These are phyloP conservation scores for Oplegnathus fasciatus DNA, from an alignment of 2,113 vertebrate species.

Conservation along the genomic window DNA sequence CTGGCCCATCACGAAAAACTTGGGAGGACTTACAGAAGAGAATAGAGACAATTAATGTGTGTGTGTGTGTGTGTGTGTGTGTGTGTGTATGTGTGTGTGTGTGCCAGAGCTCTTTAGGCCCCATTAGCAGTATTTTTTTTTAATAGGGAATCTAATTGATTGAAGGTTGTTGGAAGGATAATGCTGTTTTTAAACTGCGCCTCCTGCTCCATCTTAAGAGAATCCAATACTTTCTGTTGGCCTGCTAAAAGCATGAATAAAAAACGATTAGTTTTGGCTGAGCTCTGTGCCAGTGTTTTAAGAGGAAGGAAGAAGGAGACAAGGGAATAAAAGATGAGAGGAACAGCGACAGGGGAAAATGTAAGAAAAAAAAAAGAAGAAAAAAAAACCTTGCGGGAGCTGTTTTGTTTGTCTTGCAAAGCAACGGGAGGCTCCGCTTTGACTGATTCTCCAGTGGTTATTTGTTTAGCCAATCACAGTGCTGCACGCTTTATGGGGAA, in stretches of 20 bases:
- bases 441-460: constrained; percentile 45
- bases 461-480: constrained; percentile 28
- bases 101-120: constrained; percentile 61
- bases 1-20: constrained; percentile 15
- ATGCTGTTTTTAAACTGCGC: constrained; percentile 68
- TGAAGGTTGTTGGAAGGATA: constrained; percentile 81
- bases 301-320: constrained; percentile 24
- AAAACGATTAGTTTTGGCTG: constrained; percentile 67
- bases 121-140: constrained; percentile 65
- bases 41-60: constrained; percentile 21
- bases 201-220: constrained; percentile 62
- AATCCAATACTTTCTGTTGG: constrained; percentile 67
- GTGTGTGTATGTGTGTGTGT: constrained; percentile 36
- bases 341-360: constrained; percentile 1
- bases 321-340: constrained; percentile 53
- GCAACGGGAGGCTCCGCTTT: constrained; percentile 26
- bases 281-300: constrained; percentile 52
- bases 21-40: constrained; percentile 7
- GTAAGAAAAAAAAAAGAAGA: not conserved
- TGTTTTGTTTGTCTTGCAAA: constrained; percentile 48
- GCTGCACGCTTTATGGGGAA: constrained; percentile 28
- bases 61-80: constrained; percentile 17
- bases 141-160: constrained; percentile 73
- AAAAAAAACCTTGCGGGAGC: constrained; percentile 4
- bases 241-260: constrained; percentile 72